phyloP scores from a whole-genome alignment of 2,797 vertebrate species.

The Channa striata region DNA sequence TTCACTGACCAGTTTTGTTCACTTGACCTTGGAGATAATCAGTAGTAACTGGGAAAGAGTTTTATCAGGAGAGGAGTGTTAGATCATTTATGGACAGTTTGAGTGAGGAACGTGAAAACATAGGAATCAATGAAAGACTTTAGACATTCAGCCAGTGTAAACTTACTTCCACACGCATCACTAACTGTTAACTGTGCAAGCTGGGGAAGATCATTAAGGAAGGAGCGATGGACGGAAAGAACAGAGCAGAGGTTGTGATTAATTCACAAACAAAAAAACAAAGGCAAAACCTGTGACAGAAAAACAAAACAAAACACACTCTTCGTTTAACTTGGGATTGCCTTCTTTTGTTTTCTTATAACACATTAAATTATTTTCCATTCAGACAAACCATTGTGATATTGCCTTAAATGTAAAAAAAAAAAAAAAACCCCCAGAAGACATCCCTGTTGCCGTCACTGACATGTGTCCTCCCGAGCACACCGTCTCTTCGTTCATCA shows the following conservation, averaged over 20 bases:
- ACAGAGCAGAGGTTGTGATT: conserved; percentile 63
- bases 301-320: conserved; percentile 58
- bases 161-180: conserved; percentile 62
- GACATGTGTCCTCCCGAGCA: conserved; percentile 59
- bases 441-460: conserved; percentile 56
- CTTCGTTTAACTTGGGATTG: conserved; percentile 55
- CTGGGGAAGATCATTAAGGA: conserved; percentile 65
- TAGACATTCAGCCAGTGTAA: conserved; percentile 67
- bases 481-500: conserved; percentile 45
- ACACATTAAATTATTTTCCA: conserved; percentile 68
- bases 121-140: conserved; percentile 60
- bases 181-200: conserved; percentile 70
- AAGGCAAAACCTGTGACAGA: conserved; percentile 6
- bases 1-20: conserved; percentile 52
- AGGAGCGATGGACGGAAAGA: conserved; percentile 64
- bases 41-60: conserved; percentile 53
- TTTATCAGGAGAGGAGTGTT: conserved; percentile 49
- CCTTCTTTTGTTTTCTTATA: conserved; percentile 67
- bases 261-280: conserved; percentile 36
- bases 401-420: conserved; percentile 69
- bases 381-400: conserved; percentile 62
- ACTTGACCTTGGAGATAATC: conserved; percentile 51
- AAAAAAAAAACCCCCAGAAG: conserved; percentile 56
- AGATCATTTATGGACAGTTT: conserved; percentile 37
- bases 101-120: conserved; percentile 48